Evolutionary conservation across 1,140 invertebrate species (phyloP), one percentile per base, ranked within the genome.

Genomic region (Caerostris darwini): DNA sequence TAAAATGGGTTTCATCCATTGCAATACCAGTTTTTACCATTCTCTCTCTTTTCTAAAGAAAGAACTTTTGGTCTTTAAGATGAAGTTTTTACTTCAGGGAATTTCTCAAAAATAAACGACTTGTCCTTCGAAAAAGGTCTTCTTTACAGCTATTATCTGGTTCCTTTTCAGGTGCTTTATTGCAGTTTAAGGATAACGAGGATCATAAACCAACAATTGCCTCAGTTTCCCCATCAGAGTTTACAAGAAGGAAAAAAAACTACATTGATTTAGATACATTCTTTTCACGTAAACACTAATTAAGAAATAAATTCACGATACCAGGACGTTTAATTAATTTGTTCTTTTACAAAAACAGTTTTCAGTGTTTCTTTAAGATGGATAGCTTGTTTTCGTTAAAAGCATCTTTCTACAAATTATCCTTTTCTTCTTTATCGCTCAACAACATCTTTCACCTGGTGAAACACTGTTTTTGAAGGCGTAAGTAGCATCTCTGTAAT

Each of bases 271-370:
- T 77, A 77, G 34, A 77, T 77, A 53, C 71, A 14, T 50, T 77
- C 71, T 77, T 14, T 53, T 50, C 71, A 50, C 50, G 71, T 77
- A 77, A 77, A 50, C 71, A 77, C 71, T 77, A 77, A 77, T 77
- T 77, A 77, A 77, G 71, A 77, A 77, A 77, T 77, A 77, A 77
- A 77, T 77, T 77, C 71, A 77, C 10, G 71, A 77, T 77, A 77
- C 71, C 10, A 53, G 34, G 71, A 53, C 71, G 34, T 77, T 77
- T 50, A 77, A 77, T 77, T 77, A 77, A 77, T 77, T 77, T 34
- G 8, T 53, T 77, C 34, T 77, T 77, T 77, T 34, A 77, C 71
- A 77, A 77, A 34, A 77, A 77, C 8, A 34, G 71, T 77, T 34
- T 77, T 77, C 71, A 77, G 50, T 77, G 71, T 77, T 77, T 77